Evolutionary conservation across 1,140 invertebrate genomes (phyloP), one percentile per base, ranked within the genome.

Genomic region (Rhyzopertha dominica): DNA sequence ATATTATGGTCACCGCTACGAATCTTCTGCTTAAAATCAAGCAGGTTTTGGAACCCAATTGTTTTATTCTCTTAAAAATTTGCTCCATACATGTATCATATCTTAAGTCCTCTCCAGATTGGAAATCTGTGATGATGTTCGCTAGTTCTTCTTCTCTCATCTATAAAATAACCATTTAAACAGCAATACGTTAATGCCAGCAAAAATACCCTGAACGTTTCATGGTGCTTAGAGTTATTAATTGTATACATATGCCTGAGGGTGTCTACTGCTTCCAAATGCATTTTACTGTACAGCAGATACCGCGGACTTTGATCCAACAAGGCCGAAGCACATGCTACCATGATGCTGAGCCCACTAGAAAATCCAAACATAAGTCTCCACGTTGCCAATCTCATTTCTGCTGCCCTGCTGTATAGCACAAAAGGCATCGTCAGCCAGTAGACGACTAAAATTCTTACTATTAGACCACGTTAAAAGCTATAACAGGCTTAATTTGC

Each of bases 241-340:
- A 63, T 59, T 17, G 59, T 58, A 29, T 51, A 64, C 5, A 62
- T 48, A 43, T 61, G 51, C 18, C 57, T 60, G 1, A 64, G 17
- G 5, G 51, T 44, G 18, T 50, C 29, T 9, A 54, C 12, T 0
- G 60, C 58, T 31, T 61, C 37, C 18, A 52, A 44, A 16, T 46
- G 26, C 22, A 49, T 44, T 7, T 47, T 48, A 7, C 42, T 36
- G 25, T 47, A 44, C 2, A 62, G 28, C 17, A 59, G 51, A 43
- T 50, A 59, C 22, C 60, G 49, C 1, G 60, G 58, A 39, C 61
- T 63, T 16, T 59, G 55, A 14, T 56, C 50, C 5, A 62, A 20
- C 4, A 63, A 26, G 7, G 56, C 44, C 7, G 55, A 44, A 1
- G 37, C 35, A 28, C 61, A 63, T n/a, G 55, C 51, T 8, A 62